These are phyloP conservation scores for Centropristis striata DNA, from an alignment of 2,113 vertebrate genomes.

Conservation along the genomic window DNA sequence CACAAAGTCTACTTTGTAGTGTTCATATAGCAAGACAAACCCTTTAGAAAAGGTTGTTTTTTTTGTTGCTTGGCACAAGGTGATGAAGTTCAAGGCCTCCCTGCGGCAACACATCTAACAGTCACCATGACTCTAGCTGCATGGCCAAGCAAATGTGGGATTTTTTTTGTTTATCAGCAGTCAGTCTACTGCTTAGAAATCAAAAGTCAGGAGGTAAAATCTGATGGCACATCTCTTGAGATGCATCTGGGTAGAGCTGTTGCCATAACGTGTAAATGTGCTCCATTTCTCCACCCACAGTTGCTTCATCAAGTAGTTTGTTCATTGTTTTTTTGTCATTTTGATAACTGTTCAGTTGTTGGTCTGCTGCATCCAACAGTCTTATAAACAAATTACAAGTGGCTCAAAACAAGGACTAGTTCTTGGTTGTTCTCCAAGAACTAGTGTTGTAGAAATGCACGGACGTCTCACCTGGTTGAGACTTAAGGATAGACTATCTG, in stretches of 20 bases:
- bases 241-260: background rate
- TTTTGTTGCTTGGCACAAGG: constrained; percentile 20
- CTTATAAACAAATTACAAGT: too few species aligned
- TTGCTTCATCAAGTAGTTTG: too few species aligned
- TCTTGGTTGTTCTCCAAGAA: too few species aligned
- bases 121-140: background rate
- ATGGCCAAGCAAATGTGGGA: constrained; percentile 1
- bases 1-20: background rate
- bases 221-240: constrained; percentile 7
- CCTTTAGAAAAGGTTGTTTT: constrained; percentile 2
- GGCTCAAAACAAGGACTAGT: too few species aligned
- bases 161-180: constrained; percentile 6
- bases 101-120: constrained; percentile 15
- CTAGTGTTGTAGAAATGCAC: too few species aligned
- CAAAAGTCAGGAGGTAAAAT: constrained; percentile 23
- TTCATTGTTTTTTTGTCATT: too few species aligned
- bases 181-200: constrained; percentile 25
- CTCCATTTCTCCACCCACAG: too few species aligned
- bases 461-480: too few species aligned
- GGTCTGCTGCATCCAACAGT: too few species aligned
- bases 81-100: constrained; percentile 35
- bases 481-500: too few species aligned
- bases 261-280: too few species aligned
- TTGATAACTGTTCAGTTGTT: too few species aligned
- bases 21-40: background rate